These are phyloP conservation scores for Actinemys pallida DNA, from an alignment of 2,113 vertebrate genomes.

Conservation along the genomic window DNA sequence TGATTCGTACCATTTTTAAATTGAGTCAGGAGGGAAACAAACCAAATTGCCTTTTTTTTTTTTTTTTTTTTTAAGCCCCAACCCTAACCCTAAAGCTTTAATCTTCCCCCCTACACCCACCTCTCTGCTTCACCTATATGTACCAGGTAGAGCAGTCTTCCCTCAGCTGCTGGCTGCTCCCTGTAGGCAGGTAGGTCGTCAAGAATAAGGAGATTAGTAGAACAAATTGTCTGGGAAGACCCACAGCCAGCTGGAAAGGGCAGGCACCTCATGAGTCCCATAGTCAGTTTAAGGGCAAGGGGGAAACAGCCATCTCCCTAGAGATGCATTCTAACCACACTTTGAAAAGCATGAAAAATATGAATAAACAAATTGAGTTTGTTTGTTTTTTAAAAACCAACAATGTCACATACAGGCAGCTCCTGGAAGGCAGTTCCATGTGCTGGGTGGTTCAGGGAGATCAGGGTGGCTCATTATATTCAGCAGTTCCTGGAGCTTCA, in stretches of 20 bases:
- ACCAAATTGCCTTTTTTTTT: not conserved
- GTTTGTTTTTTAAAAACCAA: not conserved
- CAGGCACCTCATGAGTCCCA: not conserved
- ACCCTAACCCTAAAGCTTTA: not conserved
- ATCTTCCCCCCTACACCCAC: not conserved
- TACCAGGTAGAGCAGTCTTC: not conserved
- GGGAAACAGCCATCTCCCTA: not conserved
- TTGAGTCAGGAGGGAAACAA: not conserved
- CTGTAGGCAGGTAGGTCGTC: not conserved
- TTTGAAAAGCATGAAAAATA: not conserved
- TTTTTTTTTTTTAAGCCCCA: not conserved
- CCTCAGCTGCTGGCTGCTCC: not conserved
- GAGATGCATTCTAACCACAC: not conserved
- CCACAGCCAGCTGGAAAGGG: not conserved
- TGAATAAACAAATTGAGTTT: not conserved
- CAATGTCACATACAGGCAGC: slow-evolving; percentile 15
- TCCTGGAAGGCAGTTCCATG: not conserved
- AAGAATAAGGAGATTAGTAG: not conserved
- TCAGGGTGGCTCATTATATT: not conserved
- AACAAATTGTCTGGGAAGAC: not conserved
- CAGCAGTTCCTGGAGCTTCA: not conserved
- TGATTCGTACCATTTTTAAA: not conserved
- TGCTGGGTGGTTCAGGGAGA: not conserved
- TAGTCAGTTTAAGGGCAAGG: not conserved
- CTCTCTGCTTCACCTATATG: not conserved